Percentiles rank a stretch among this genome's conserved stretches.
phyloP scores from a whole-genome alignment of 2,113 vertebrate genomes.

The Monarcha castaneiventris region DNA sequence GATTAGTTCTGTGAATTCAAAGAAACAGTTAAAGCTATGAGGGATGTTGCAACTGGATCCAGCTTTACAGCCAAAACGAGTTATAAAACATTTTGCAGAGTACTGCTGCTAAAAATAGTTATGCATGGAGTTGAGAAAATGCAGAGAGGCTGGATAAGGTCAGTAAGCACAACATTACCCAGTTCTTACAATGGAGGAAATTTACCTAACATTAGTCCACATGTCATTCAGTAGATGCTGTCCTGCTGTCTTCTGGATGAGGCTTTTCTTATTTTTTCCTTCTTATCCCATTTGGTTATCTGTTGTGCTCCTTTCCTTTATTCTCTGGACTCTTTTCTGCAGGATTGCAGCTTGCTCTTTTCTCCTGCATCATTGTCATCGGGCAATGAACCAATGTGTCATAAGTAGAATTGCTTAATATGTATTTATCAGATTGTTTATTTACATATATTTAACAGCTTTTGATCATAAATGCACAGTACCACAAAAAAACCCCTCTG shows the following conservation, averaged over 20 bases:
- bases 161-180: not conserved
- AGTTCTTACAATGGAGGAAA: not conserved
- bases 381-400: not conserved
- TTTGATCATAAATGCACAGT: not conserved
- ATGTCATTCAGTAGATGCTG: not conserved
- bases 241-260: not conserved
- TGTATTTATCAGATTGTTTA: not conserved
- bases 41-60: constrained; percentile 34
- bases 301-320: not conserved
- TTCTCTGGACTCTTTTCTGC: not conserved
- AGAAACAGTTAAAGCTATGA: not conserved
- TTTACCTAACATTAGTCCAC: not conserved
- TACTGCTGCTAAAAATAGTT: constrained; percentile 62
- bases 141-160: constrained; percentile 9
- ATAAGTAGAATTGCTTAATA: not conserved
- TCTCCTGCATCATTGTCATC: not conserved
- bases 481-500: not conserved
- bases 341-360: not conserved
- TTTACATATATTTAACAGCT: not conserved
- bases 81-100: constrained; percentile 55
- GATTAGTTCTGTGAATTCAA: not conserved
- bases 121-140: constrained; percentile 24
- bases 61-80: constrained; percentile 27
- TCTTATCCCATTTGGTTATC: not conserved
- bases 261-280: not conserved